Base-by-base conservation (phyloP, 2,113 vertebrate genomes). In the Calidris pygmaea region DNA sequence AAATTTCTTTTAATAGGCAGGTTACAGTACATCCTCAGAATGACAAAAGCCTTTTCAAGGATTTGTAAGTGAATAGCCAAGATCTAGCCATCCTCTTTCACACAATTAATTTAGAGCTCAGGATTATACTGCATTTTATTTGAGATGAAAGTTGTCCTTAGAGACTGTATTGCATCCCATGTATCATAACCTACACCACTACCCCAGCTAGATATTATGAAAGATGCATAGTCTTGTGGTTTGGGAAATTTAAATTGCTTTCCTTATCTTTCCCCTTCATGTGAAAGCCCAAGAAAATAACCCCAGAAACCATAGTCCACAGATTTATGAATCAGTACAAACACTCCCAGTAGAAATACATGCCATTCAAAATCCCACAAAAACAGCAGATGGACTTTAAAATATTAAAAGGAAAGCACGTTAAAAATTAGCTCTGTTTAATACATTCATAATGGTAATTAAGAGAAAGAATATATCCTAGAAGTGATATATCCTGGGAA, bases 161-260 rank as follows among this genome's bases (percentile, higher is more conserved):
- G 87, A 93, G 87, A 86, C 59, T n/a, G 43, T 62, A 84, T 52
- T 14, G 3, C 12, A 88, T 52, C n/a, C 67, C 52, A 71, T 20
- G 55, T 67, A 90, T 83, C 75, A 88, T 70, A 95, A 86, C 72
- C 79, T 55, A 93, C 20, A 93, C 50, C 29, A 47, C 79, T 59
- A 52, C 27, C 37, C 55, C 67, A n/a, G 75, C 72, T 52, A 66
- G 68, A 41, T 86, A 66, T 19, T 78, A 91, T 76, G 59, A 92
- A 92, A 94, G 59, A 95, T 93, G 83, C 89, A 95, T 39, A 89
- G 65, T 66, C 55, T 74, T 67, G 80, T 71, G 76, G 52, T 71
- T 81, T 93, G 80, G 80, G 86, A 95, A 92, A 92, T 90, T 86
- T 39, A 92, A 72, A 90, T 89, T 90, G 56, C 65, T 96, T 93